These are phyloP conservation scores for Tanypteryx hageni DNA, from an alignment of 2,888 invertebrate species.

Conservation along the genomic window DNA sequence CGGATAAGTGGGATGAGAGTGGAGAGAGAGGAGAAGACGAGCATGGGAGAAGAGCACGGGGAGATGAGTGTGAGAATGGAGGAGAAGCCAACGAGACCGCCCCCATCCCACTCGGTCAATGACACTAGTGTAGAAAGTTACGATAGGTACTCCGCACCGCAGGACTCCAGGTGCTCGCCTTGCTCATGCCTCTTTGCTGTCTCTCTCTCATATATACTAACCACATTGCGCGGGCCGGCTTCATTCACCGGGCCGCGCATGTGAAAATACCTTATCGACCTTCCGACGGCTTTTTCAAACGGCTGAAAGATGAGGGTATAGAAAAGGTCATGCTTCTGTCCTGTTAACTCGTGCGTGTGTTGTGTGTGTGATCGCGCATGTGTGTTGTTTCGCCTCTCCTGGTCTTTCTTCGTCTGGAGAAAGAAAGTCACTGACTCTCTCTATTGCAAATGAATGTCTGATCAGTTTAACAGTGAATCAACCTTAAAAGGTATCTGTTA, in stretches of 20 bases:
- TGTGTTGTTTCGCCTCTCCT: background rate
- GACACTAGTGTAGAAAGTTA: constrained; percentile 61
- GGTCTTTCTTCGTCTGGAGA: background rate
- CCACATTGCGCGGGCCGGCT: constrained; percentile 20
- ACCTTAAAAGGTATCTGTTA: background rate
- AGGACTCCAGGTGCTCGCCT: background rate
- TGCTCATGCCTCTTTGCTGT: background rate
- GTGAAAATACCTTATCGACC: background rate
- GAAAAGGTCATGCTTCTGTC: constrained; percentile 10
- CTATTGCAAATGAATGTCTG: background rate
- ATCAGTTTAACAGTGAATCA: background rate
- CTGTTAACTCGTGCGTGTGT: background rate
- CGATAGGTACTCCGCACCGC: constrained; percentile 50
- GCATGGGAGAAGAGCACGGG: background rate
- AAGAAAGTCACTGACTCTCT: background rate
- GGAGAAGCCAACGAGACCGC: background rate
- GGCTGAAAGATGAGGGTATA: background rate
- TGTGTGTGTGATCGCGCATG: background rate
- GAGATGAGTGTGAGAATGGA: too few species aligned
- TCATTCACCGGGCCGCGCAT: constrained; percentile 45
- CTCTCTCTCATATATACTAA: background rate
- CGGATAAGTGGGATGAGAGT: background rate
- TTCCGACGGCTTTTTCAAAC: background rate
- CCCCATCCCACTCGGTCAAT: constrained; percentile 49
- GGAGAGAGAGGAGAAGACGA: background rate